Conservation (phyloP, 2,797 vertebrate genomes). For the Thunnus albacares region DNA sequence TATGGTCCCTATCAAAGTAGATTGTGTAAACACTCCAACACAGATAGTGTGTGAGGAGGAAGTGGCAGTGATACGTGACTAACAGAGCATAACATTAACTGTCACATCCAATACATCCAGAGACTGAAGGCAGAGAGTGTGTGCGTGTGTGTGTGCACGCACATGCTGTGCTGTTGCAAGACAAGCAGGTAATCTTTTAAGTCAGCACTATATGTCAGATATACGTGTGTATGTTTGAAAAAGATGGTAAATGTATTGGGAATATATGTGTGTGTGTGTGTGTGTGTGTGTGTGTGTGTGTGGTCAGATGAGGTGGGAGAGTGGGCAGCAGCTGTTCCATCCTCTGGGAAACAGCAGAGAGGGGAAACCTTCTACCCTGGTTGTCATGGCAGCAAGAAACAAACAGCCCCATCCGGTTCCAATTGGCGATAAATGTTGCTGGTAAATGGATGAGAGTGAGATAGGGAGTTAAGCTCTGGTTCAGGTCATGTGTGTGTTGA, state of each 20-base stretch:
- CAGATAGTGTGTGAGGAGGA: constrained; percentile 62
- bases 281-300: constrained; percentile 28
- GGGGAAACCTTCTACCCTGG: constrained; percentile 68
- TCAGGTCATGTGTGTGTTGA: constrained; percentile 12
- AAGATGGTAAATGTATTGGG: constrained; percentile 1
- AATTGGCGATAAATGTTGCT: constrained; percentile 68
- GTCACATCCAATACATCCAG: constrained; percentile 80
- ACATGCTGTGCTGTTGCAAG: background rate
- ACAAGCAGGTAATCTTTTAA: constrained; percentile 45
- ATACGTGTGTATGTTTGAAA: constrained; percentile 18
- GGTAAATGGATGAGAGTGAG: constrained; percentile 62
- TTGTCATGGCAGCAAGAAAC: constrained; percentile 76
- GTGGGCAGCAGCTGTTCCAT: constrained; percentile 74
- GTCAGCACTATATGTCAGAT: constrained; percentile 21
- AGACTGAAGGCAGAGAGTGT: constrained; percentile 36
- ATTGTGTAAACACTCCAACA: constrained; percentile 69
- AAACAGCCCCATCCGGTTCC: constrained; percentile 74
- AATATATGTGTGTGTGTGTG: constrained; percentile 12
- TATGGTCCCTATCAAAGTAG: constrained; percentile 57
- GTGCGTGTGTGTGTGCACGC: background rate
- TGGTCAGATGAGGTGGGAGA: constrained; percentile 49
- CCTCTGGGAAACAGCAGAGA: constrained; percentile 52
- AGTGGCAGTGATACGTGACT: constrained; percentile 66
- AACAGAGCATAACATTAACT: constrained; percentile 78
- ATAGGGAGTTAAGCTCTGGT: constrained; percentile 25